Percentiles rank a stretch among this genome's conserved stretches.
phyloP scores from a whole-genome alignment of 2,113 vertebrate species.

The Lophochroa leadbeateri region DNA sequence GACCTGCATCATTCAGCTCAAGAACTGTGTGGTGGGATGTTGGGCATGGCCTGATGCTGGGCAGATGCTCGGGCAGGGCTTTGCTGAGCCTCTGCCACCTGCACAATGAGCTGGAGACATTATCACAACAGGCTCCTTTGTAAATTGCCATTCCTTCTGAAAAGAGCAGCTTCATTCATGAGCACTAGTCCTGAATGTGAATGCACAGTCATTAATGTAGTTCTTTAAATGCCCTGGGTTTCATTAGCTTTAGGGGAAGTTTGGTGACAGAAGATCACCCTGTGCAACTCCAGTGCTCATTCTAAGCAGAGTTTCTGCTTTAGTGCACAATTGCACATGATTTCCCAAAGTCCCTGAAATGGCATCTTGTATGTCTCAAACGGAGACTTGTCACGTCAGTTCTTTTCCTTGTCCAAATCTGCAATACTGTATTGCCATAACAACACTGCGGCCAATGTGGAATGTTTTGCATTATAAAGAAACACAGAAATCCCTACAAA shows the following conservation, averaged over 20 bases:
- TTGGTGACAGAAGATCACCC: background rate
- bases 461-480: background rate
- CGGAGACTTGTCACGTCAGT: background rate
- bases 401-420: background rate
- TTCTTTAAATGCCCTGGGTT: background rate
- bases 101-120: background rate
- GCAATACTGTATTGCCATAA: fast-evolving
- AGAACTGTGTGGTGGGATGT: background rate
- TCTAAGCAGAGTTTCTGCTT: background rate
- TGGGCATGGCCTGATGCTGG: fast-evolving
- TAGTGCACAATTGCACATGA: fast-evolving
- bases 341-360: background rate
- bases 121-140: background rate
- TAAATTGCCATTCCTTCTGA: background rate
- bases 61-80: background rate
- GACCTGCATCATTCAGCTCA: fast-evolving
- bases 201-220: background rate
- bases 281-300: background rate
- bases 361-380: background rate
- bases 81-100: background rate
- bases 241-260: background rate
- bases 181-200: background rate
- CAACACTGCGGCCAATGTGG: background rate
- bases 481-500: background rate
- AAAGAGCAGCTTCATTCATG: background rate